Percentiles rank a stretch among this genome's conserved stretches.
Conservation (phyloP, 2,797 vertebrate species). For the Falco rusticolus region DNA sequence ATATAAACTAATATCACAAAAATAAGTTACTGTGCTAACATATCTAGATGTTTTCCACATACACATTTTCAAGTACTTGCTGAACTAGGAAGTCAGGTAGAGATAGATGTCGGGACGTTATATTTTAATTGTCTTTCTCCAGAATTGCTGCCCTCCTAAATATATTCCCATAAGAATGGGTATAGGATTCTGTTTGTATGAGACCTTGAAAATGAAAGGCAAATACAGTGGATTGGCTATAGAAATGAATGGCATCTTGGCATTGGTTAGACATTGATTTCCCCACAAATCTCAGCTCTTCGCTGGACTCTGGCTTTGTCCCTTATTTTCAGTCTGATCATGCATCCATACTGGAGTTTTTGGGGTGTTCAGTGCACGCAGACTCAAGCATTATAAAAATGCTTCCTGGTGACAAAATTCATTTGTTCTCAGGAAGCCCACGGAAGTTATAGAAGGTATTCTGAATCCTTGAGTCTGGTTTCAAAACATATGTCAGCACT, state of each 20-base stretch:
- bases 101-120: background rate
- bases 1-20: background rate
- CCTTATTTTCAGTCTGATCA: background rate
- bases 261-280: background rate
- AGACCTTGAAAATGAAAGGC: background rate
- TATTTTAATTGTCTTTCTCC: background rate
- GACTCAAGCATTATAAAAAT: background rate
- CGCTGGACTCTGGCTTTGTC: background rate
- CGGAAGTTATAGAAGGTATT: background rate
- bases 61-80: background rate
- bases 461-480: background rate
- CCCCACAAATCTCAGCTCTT: background rate
- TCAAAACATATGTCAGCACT: accelerated
- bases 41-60: background rate
- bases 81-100: background rate
- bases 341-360: background rate
- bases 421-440: background rate
- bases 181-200: background rate
- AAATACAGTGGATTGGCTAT: background rate
- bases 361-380: background rate
- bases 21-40: background rate
- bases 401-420: background rate
- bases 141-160: background rate
- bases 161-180: background rate
- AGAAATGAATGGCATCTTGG: background rate